Evolutionary conservation across 2,888 invertebrate genomes (phyloP).

Genomic region (Ametastegia equiseti): DNA sequence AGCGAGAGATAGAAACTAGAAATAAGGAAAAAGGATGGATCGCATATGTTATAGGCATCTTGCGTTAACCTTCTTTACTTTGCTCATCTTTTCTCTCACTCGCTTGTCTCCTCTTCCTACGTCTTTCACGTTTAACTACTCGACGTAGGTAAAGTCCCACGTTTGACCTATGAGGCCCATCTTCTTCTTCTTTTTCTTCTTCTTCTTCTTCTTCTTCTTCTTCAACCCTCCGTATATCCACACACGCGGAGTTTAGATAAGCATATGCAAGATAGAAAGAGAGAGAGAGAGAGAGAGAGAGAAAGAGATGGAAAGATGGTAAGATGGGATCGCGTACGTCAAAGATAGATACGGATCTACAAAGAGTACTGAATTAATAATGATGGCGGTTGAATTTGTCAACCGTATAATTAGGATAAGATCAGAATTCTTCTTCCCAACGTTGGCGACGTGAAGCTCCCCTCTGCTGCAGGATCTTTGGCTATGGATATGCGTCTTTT

Average conservation of each 20-base stretch:
- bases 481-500: not conserved
- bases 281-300: too few relatives aligned
- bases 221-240: constrained; percentile 9
- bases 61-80: not conserved
- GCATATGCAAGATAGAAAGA: constrained; percentile 37
- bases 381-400: constrained; percentile 48
- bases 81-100: not conserved
- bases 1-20: not conserved
- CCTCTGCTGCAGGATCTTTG: not conserved
- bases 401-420: constrained; percentile 50
- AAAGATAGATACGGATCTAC: constrained; percentile 45
- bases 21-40: not conserved
- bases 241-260: constrained; percentile 45
- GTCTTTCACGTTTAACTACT: constrained; percentile 18
- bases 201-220: not conserved
- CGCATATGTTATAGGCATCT: not conserved
- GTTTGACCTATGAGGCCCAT: constrained; percentile 27
- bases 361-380: constrained; percentile 49
- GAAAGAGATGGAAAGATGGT: too few relatives aligned
- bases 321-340: constrained; percentile 48
- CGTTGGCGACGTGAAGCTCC: constrained; percentile 31
- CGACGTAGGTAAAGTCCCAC: constrained; percentile 19
- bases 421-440: constrained; percentile 45
- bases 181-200: not conserved
- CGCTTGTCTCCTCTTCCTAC: not conserved